A percentile compares a stretch with the other conserved stretches of the same genome.
Conservation (phyloP, 2,888 invertebrate species). For the Clivina fossor region DNA sequence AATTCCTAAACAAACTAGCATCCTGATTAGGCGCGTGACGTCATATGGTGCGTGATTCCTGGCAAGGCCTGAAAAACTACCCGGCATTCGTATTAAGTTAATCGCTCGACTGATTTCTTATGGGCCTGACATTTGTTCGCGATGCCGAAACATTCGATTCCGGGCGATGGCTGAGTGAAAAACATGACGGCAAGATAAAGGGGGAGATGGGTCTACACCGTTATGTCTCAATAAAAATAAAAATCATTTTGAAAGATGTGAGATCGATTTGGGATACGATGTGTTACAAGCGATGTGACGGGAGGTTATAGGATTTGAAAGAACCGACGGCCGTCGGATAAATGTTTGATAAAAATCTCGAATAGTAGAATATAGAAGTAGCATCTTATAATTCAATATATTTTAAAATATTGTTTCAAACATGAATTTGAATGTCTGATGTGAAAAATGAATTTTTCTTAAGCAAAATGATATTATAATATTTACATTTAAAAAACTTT, state of each 20-base stretch:
- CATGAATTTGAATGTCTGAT: too few species aligned
- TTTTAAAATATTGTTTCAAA: too few species aligned
- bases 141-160: slow-evolving; percentile 1
- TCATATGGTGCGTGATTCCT: slow-evolving; percentile 51
- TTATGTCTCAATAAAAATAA: slow-evolving; percentile 30
- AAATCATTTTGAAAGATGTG: too few species aligned
- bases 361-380: too few species aligned
- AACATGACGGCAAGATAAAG: slow-evolving; percentile 26
- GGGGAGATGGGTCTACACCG: too few species aligned
- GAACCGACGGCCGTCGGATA: background rate
- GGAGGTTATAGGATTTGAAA: too few species aligned
- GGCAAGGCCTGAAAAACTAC: slow-evolving; percentile 7
- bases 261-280: too few species aligned
- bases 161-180: slow-evolving; percentile 8
- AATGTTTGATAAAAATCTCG: background rate
- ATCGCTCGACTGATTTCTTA: slow-evolving; percentile 30
- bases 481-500: too few species aligned
- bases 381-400: too few species aligned
- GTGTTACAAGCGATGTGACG: too few species aligned
- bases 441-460: too few species aligned
- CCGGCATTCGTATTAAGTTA: slow-evolving; percentile 15
- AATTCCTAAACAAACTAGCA: slow-evolving; percentile 48
- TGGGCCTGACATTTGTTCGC: slow-evolving; percentile 20
- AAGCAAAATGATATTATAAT: too few species aligned
- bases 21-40: slow-evolving; percentile 44